phyloP scores from a whole-genome alignment of 2,888 invertebrate genomes.

The Hirtodrosophila duncani region DNA sequence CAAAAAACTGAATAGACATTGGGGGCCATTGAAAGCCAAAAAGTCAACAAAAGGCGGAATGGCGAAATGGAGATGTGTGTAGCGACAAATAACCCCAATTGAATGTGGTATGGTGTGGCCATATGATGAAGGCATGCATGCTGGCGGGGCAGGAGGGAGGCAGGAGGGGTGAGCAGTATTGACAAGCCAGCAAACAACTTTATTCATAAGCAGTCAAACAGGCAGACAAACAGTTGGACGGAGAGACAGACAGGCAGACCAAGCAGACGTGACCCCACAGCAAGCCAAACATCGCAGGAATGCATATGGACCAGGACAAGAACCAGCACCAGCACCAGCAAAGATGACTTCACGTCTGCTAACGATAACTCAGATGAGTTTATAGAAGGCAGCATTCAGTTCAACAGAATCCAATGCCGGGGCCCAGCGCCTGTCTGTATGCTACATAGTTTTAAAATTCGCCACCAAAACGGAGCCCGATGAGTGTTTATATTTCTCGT shows the following conservation, averaged over 20 bases:
- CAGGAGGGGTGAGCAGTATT: slow-evolving; percentile 34
- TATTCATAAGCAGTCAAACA: slow-evolving; percentile 65
- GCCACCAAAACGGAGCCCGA: slow-evolving; percentile 10
- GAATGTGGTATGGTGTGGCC: slow-evolving; percentile 40
- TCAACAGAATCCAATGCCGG: slow-evolving; percentile 6
- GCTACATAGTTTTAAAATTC: slow-evolving; percentile 35
- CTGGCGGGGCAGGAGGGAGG: background rate
- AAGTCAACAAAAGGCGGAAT: slow-evolving; percentile 62
- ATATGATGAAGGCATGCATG: background rate
- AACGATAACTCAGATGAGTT: slow-evolving; percentile 68
- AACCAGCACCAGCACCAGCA: no score
- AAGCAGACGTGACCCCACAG: slow-evolving; percentile 54
- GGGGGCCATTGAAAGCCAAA: slow-evolving; percentile 64
- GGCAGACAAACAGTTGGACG: slow-evolving; percentile 23
- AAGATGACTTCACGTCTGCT: slow-evolving; percentile 71
- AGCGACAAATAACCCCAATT: slow-evolving; percentile 74
- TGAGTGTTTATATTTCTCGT: background rate
- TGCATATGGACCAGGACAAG: slow-evolving; percentile 18
- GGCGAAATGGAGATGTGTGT: slow-evolving; percentile 1
- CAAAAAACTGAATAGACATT: slow-evolving; percentile 66
- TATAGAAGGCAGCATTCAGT: slow-evolving; percentile 36
- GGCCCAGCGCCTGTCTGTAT: slow-evolving; percentile 37
- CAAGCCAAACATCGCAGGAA: slow-evolving; percentile 34
- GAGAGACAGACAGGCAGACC: slow-evolving; percentile 10
- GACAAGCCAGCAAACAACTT: slow-evolving; percentile 67